A percentile compares a stretch with the other conserved stretches of the same genome.
Evolutionary conservation across 2,113 vertebrate species (phyloP).

Genomic region (Dromiciops gliroides): DNA sequence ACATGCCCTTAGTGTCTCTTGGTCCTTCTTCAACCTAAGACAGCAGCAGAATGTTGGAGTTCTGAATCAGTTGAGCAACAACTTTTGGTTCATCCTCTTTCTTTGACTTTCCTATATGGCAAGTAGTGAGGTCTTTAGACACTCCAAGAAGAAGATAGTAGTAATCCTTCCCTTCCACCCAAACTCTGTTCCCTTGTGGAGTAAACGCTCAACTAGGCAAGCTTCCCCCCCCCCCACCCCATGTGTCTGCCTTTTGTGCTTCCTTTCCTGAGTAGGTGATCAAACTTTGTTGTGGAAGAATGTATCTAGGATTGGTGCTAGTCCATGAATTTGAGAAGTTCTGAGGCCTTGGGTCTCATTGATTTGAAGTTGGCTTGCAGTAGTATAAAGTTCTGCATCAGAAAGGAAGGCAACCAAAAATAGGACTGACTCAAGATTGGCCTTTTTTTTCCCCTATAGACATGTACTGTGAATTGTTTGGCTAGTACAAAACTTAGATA

Average conservation of each 20-base stretch:
- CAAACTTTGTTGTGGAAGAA: background rate
- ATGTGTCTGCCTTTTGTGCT: background rate
- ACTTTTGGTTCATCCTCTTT: background rate
- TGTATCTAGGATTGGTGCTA: background rate
- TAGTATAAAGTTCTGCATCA: background rate
- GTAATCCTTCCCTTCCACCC: background rate
- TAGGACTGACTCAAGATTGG: background rate
- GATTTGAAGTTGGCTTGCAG: background rate
- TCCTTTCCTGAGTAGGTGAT: background rate
- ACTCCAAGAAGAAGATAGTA: background rate
- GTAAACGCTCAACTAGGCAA: background rate
- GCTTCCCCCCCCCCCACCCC: background rate
- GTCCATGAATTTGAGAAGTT: background rate
- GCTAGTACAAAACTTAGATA: background rate
- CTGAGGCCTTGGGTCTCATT: background rate
- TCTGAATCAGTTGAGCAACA: background rate
- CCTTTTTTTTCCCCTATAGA: background rate
- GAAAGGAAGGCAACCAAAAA: background rate
- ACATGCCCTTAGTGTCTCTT: background rate
- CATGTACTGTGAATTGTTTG: background rate
- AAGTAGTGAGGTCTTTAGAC: background rate
- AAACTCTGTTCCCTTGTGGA: background rate
- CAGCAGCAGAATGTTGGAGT: background rate
- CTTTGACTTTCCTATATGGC: background rate
- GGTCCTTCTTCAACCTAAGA: background rate